Base-by-base conservation (phyloP, 1,140 invertebrate genomes). In the Scylla paramamosain region DNA sequence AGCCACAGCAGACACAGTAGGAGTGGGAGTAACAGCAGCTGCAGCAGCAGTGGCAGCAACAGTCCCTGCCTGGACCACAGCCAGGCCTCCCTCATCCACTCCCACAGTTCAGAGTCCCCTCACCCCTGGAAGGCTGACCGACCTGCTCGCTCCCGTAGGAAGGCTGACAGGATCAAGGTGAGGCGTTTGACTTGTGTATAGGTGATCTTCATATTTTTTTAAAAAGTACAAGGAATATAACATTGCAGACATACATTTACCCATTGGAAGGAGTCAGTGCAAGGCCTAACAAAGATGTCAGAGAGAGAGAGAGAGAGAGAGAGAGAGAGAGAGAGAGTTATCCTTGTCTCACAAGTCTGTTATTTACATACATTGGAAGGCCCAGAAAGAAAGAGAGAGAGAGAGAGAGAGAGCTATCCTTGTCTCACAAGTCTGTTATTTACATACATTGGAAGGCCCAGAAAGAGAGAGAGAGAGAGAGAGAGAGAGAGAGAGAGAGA, bases 61-160 rank as follows among this genome's bases (percentile, higher is more conserved):
- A 95, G 94, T 20, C 77, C 94, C 7, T 83, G 95, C 67, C 39
- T 90, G 25, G 95, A 93, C 77, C 95, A 95, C 87, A 95, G 95
- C 45, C 95, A 95, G 48, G 92, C 95, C 31, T 95, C 95, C 25
- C 88, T 95, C 14, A 93, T 95, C n/a, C 95, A 93, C 20, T 95
- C 95, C 6, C 45, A 59, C 83, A 93, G 67, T 1, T 95, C 92
- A 89, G 95, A 95, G 25, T 93, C 92, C 59, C 93, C 92, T 0
- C 82, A 45, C 25, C 29, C 77, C 59, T 93, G 83, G 87, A 93
- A 95, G 67, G 39, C 32, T 91, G 77, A 95, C 86, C 59, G 67
- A 46, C 95, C 92, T 1, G 29, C 52, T 12, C 83, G 94, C 83
- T 29, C 94, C 7, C 82, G 45, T 14, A 95, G 67, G 48, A 95